Base-by-base conservation (phyloP, 2,797 vertebrate species). In the Danio tinwini region DNA sequence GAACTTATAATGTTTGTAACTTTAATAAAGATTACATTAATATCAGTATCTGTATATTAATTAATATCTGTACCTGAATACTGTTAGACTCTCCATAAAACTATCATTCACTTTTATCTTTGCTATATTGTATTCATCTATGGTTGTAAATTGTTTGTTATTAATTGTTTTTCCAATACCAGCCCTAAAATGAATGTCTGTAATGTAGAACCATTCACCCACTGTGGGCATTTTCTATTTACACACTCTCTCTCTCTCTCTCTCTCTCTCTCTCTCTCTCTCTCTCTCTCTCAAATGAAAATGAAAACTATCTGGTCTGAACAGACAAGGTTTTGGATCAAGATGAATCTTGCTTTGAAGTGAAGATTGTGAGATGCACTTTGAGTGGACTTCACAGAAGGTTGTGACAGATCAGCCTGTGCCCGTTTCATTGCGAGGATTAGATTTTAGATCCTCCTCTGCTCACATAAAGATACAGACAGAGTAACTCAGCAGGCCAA, bases 301-400 rank as follows among this genome's bases (percentile, higher is more conserved):
- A 42, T 7, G 2, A 50, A 63, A 16, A 42, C 13, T 21, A 63
- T 19, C 8, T 29, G 21, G 39, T 29, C 83, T 86, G 75, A 82
- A 85, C 85, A 83, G 75, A 37, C 58, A 58, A 69, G 53, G 44
- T 64, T 59, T 67, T 64, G 59, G 53, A 74, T 39, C 63, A 16
- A 37, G 55, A 81, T 82, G 17, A 77, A 50, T 58, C 14, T 40
- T 17, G 42, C 82, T 75, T 84, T 87, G 88, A 88, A 87, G 89
- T 14, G 8, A 78, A 29, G 88, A 50, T 58, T 65, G 47, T 69
- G 72, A 91, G 81, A 73, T 87, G 69, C 17, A 68, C 86, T 82
- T 21, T 84, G 87, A 88, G 80, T 86, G 84, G 74, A 88, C 86
- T 85, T 90, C 90, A 87, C 82, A 88, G 79, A 45, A 14, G 42